Base-by-base conservation (phyloP, 1,140 invertebrate species). In the Drosophila neocordata region DNA sequence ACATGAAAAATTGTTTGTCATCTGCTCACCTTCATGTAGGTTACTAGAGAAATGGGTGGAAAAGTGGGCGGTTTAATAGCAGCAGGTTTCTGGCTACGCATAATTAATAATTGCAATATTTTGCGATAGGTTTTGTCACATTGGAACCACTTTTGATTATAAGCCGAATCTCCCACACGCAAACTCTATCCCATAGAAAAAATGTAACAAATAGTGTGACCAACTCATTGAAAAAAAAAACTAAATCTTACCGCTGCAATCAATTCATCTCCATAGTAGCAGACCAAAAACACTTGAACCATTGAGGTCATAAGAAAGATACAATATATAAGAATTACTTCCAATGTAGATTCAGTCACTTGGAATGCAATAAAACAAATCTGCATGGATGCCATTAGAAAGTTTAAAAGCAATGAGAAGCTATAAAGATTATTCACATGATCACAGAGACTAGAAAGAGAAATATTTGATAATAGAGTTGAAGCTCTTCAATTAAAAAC, bases 341-440 rank as follows among this genome's bases (percentile, higher is more conserved):
- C 89, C 1, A 77, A 31, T 1, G 72, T 84, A 0, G 89, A 87
- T 12, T 85, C 82, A 4, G 85, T 91, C 51, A 91, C 79, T 65
- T 91, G 89, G 58, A 91, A 91, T 35, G 85, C 89, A 4, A 91
- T 89, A 53, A 91, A 91, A n/a, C 89, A 91, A 13, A 91, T 91
- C 9, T 87, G 88, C 75, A 88, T 77, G 6, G 89, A 91, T 15
- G 89, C 85, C 62, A 78, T 82, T 27, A 91, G 55, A 56, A 91
- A 91, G 58, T 91, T 91, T 0, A 90, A 66, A 4, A 91, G 60
- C 58, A 91, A 13, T 0, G 89, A 90, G 24, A 91, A 78, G 60
- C 69, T 89, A 37, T 90, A 91, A 24, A 91, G 63, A 5, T 34
- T 56, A 38, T 90, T 84, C 1, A 91, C 65, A 20, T 81, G 65